Conservation (phyloP, 2,888 invertebrate genomes). For the Heliconius ismenius region DNA sequence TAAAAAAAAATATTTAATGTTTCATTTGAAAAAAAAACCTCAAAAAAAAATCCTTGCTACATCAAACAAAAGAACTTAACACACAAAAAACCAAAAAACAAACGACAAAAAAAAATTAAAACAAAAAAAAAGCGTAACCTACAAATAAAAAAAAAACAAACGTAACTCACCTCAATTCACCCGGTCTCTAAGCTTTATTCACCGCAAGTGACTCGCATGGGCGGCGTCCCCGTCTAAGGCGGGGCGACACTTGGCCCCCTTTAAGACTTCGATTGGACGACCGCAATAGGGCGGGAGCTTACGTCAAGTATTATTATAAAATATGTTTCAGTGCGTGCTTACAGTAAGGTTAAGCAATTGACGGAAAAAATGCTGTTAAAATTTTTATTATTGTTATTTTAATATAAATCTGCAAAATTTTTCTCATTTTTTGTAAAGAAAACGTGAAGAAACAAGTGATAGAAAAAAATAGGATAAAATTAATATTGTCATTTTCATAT, state of each 20-base stretch:
- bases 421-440: too few species aligned
- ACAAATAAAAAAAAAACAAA: slow-evolving; percentile 21
- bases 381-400: neutral
- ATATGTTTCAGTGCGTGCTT: slow-evolving; percentile 15
- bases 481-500: too few species aligned
- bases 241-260: slow-evolving; percentile 55
- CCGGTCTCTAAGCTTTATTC: slow-evolving; percentile 34
- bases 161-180: slow-evolving; percentile 37
- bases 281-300: slow-evolving; percentile 52
- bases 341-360: neutral
- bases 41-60: neutral
- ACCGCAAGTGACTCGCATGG: slow-evolving; percentile 49
- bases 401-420: neutral
- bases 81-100: neutral
- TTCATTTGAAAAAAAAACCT: neutral
- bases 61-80: too few species aligned
- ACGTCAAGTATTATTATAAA: slow-evolving; percentile 48
- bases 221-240: slow-evolving; percentile 53
- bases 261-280: slow-evolving; percentile 54
- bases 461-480: too few species aligned
- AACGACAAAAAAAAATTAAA: neutral
- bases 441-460: too few species aligned
- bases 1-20: neutral
- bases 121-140: neutral
- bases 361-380: neutral